Percentiles rank a stretch among this genome's conserved stretches.
phyloP scores from a whole-genome alignment of 2,113 vertebrate genomes.

The Cyphomyrus discorhynchus region DNA sequence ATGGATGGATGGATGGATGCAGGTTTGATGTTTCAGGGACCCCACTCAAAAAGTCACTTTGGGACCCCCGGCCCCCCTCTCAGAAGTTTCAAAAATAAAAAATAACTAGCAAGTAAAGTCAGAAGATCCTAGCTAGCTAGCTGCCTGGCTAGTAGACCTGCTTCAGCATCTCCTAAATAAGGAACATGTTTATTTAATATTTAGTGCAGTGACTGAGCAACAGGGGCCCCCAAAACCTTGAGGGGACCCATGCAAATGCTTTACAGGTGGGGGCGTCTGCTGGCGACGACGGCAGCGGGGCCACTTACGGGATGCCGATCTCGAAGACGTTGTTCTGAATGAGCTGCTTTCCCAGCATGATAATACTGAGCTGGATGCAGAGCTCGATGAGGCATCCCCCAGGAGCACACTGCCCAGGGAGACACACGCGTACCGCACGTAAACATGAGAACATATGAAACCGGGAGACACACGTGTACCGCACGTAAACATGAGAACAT shows the following conservation, averaged over 20 bases:
- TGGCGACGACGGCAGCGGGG: not conserved
- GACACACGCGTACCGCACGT: not conserved
- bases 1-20: not conserved
- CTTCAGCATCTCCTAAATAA: not conserved
- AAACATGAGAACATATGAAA: not conserved
- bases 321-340: conserved; percentile 98
- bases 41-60: not conserved
- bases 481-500: not conserved
- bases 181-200: not conserved
- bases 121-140: not conserved
- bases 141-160: not conserved
- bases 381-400: conserved; percentile 96
- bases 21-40: not conserved
- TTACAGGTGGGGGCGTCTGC: not conserved
- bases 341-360: conserved; percentile 96
- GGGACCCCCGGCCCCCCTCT: too few species aligned
- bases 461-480: too few species aligned
- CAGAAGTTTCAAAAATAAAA: not conserved
- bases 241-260: not conserved
- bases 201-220: not conserved
- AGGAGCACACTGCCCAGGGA: conserved; percentile 78
- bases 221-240: not conserved
- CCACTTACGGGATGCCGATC: conserved; percentile 90
- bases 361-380: conserved; percentile 96
- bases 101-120: not conserved